Evolutionary conservation across 2,113 vertebrate genomes (phyloP), one percentile per base, ranked within the genome.

Genomic region (Ctenomys sociabilis): DNA sequence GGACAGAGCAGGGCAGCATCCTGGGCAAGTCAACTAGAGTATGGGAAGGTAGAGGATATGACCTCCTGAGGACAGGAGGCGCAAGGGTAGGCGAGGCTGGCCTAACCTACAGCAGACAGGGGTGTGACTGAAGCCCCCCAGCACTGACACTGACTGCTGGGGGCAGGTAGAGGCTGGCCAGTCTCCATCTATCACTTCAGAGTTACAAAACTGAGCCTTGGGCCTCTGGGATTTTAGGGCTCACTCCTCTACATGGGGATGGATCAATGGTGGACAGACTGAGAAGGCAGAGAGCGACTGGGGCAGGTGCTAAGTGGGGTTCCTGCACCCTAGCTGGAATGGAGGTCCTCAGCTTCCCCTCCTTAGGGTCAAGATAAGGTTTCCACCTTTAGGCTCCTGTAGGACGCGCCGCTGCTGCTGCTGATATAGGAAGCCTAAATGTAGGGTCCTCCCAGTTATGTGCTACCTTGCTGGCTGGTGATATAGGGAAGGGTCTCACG

Each of bases 181-280:
- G 72, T 49, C 64, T 90, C 90, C 26, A 66, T 32, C 70, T 26
- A 54, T 13, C 91, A 93, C 94, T 95, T 97, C 43, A 96, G 75
- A 17, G 70, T 93, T 86, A 89, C 28, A 88, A 45, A 83, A 82
- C 80, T 57, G 96, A 93, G 85, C 91, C 75, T 24, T 40, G 43
- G 80, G 52, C 68, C 45, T 82, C 45, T 3, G 73, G 90, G 78
- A 75, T 87, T 93, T 91, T 32, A 12, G 2, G 83, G 22, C 16
- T 37, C 19, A 63, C 91, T 92, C 95, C 85, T 68, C 13, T 32
- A 61, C 49, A 4, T 66, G 11, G 77, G 19, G 49, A 45, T 12
- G 8, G 81, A 70, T n/a, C 85, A 54, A 81, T 19, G 45, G 70
- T 26, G 16, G 49, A 73, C 7, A 78, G 59, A 16, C 22, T 32